Evolutionary conservation across 1,140 invertebrate genomes (phyloP), one percentile per base, ranked within the genome.

Genomic region (Drosophila fuyamai): DNA sequence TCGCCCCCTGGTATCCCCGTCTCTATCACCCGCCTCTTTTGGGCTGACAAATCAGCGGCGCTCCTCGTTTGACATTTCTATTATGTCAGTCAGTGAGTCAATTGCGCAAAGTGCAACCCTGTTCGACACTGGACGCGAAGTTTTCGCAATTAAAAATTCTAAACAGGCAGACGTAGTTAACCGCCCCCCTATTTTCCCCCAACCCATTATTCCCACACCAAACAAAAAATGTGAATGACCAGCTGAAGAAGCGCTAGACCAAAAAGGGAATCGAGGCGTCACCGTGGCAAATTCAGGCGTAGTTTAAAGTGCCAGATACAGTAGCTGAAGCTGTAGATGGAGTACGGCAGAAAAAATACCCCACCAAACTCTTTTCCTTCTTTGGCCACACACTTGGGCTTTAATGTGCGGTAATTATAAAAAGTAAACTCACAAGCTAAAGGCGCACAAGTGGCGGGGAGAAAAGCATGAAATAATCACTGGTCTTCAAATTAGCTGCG

Each of bases 321-420:
- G 67, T 70, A 40, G 74, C 50, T 14, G 41, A 5, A 43, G 57
- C 46, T 50, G 41, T 10, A 53, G 36, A 66, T 38, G 44, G 47
- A 16, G 18, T 46, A 58, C 12, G 12, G 55, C 41, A 32, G 16
- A 58, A 47, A 32, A 59, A 32, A 16, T 56, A 35, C 27, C 27
- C n/a, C 46, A 2, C 4, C 23, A 38, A 12, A 14, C 46, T 18
- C 16, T 4, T 35, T 14, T 46, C 36, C 38, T 44, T 36, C 5
- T 53, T 66, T 41, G 60, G 70, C 65, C 67, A 71, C 71, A 80
- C 51, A 83, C 63, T 83, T 88, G 48, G 79, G 79, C 79, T 83
- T 83, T 88, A 88, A 89, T 88, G 67, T 81, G 72, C 44, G 67
- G 84, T 89, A 88, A 88, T 88, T 88, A 88, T 74, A 60, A 88